Evolutionary conservation across 2,113 vertebrate species (phyloP).

Genomic region (Colossoma macropomum): DNA sequence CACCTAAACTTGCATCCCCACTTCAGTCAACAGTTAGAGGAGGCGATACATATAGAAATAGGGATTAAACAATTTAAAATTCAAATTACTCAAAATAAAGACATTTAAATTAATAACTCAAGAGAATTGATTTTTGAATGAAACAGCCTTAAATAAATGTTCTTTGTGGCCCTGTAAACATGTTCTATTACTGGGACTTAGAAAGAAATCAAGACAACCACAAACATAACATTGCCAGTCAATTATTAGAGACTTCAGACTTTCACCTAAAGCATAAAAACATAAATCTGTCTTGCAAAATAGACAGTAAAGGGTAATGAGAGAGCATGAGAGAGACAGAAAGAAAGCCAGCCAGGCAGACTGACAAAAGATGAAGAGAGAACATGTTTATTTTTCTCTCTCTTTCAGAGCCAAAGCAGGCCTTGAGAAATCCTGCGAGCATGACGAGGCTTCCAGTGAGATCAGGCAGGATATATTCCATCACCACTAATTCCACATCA

Average conservation of each 20-base stretch:
- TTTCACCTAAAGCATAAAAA: background rate
- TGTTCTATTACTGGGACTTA: background rate
- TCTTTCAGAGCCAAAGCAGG: conserved; percentile 5
- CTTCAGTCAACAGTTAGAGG: no score
- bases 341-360: background rate
- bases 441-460: background rate
- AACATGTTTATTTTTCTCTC: background rate
- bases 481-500: conserved; percentile 26
- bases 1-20: no score
- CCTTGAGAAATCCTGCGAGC: background rate
- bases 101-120: no score
- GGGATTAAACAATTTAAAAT: no score
- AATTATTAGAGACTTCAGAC: background rate
- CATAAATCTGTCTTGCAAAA: background rate
- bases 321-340: background rate
- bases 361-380: background rate
- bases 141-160: no score
- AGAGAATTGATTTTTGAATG: no score
- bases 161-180: background rate
- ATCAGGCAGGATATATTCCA: conserved; percentile 25
- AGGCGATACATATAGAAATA: no score
- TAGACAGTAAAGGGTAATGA: no score
- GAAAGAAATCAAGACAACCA: background rate
- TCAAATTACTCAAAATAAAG: no score
- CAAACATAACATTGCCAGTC: no score